Conservation (phyloP, 1,140 invertebrate species). For the Hycleus phaleratus region DNA sequence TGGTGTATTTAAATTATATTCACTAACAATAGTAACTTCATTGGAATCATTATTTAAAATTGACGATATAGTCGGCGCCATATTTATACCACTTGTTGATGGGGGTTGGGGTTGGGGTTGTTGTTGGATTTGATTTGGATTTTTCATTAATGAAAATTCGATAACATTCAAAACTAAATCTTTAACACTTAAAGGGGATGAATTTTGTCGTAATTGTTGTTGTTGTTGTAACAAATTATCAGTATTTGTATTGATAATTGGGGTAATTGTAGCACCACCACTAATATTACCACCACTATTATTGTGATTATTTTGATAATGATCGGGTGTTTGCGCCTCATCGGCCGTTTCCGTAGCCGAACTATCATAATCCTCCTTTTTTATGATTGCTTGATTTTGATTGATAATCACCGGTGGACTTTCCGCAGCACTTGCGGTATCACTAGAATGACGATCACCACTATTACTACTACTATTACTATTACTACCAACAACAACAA, state of each 20-base stretch:
- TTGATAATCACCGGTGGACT: constrained; percentile 46
- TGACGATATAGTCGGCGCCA: constrained; percentile 57
- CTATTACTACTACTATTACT: too few species aligned
- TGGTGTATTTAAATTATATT: constrained; percentile 53
- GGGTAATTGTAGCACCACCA: constrained; percentile 43
- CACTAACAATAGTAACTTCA: constrained; percentile 44
- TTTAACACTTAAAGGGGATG: constrained; percentile 57
- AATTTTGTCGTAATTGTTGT: constrained; percentile 39
- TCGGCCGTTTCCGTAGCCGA: constrained; percentile 83
- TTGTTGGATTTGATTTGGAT: constrained; percentile 36
- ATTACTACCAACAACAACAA: too few species aligned
- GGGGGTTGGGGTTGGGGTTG: constrained; percentile 7
- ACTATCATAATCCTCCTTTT: constrained; percentile 71
- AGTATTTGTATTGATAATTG: constrained; percentile 21
- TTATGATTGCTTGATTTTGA: constrained; percentile 26
- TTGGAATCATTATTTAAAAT: constrained; percentile 52
- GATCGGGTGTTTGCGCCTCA: constrained; percentile 54
- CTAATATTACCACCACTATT: too few species aligned
- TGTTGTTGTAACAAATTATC: too few species aligned
- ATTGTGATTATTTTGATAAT: constrained; percentile 25
- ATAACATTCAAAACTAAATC: constrained; percentile 70
- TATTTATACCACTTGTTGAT: constrained; percentile 39
- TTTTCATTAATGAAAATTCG: constrained; percentile 62
- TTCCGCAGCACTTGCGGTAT: constrained; percentile 55
- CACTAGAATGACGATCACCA: constrained; percentile 51